Evolutionary conservation across 2,888 invertebrate genomes (phyloP).

Genomic region (Drosophila birchii): DNA sequence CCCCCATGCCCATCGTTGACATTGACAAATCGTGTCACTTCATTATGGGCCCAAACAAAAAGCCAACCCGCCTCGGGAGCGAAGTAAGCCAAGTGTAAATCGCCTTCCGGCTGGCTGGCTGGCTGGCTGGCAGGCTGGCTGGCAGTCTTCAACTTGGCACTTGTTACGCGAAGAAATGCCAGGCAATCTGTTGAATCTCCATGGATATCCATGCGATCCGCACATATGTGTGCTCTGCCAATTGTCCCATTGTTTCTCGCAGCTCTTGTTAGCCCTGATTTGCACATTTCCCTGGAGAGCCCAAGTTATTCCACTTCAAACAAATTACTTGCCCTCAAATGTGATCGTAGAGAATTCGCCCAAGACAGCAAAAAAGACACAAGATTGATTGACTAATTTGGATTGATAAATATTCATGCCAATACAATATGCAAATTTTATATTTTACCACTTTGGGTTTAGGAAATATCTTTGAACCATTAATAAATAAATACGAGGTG

Average conservation of each 20-base stretch:
- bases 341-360: slow-evolving; percentile 12
- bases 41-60: slow-evolving; percentile 28
- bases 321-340: slow-evolving; percentile 18
- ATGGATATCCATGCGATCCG: slow-evolving; percentile 26
- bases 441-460: background rate
- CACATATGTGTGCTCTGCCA: slow-evolving; percentile 35
- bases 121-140: slow-evolving; percentile 4
- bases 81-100: slow-evolving; percentile 67
- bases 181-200: slow-evolving; percentile 40
- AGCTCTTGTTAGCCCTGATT: slow-evolving; percentile 40
- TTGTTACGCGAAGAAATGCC: slow-evolving; percentile 65
- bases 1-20: slow-evolving; percentile 52
- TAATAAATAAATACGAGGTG: background rate
- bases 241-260: slow-evolving; percentile 41
- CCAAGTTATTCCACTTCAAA: background rate
- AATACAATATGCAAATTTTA: slow-evolving; percentile 2
- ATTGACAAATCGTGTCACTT: slow-evolving; percentile 76
- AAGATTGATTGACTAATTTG: slow-evolving; percentile 18
- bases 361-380: slow-evolving; percentile 13
- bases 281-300: slow-evolving; percentile 19
- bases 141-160: slow-evolving; percentile 65
- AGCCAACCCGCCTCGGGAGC: slow-evolving; percentile 20
- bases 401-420: slow-evolving; percentile 5
- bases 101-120: slow-evolving; percentile 68
- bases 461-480: slow-evolving; percentile 1